These are phyloP conservation scores for Aspidapion aeneum DNA, from an alignment of 2,888 invertebrate genomes.

Conservation along the genomic window DNA sequence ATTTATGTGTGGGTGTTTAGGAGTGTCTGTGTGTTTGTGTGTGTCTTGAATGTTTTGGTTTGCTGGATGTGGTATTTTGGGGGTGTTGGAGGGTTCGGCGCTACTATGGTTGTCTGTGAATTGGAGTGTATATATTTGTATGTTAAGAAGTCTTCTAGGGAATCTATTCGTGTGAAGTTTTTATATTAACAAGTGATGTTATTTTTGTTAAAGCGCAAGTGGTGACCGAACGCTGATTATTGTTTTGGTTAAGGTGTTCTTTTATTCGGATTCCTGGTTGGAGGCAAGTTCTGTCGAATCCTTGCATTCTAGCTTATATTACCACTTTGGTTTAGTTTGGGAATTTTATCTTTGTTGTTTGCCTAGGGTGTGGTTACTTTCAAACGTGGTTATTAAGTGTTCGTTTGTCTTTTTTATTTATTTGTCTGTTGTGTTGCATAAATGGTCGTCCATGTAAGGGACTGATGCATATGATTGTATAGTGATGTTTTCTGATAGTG, in stretches of 20 bases:
- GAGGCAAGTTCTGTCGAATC: conserved; percentile 9
- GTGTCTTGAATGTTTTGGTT: neutral
- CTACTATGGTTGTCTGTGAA: neutral
- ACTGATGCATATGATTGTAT: neutral
- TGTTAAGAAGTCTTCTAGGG: neutral
- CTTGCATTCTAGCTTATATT: conserved; percentile 3
- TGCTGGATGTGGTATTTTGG: neutral
- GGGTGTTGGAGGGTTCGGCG: neutral
- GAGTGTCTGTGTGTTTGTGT: neutral
- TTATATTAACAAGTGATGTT: neutral
- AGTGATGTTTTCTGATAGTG: neutral
- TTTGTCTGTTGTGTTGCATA: neutral
- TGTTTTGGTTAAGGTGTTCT: neutral
- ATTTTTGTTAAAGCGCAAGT: neutral
- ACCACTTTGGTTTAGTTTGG: conserved; percentile 4
- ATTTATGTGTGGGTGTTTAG: neutral
- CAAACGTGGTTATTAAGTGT: too few relatives aligned
- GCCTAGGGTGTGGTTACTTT: too few relatives aligned
- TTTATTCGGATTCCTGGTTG: conserved; percentile 7
- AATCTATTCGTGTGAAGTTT: neutral
- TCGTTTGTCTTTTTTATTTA: neutral
- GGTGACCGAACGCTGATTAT: neutral
- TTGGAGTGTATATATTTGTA: neutral
- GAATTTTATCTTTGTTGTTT: conserved; percentile 11
- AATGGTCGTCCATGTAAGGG: neutral